Percentiles rank a stretch among this genome's conserved stretches.
These are phyloP conservation scores for Agonum fuliginosum DNA, from an alignment of 2,888 invertebrate species.

Conservation along the genomic window DNA sequence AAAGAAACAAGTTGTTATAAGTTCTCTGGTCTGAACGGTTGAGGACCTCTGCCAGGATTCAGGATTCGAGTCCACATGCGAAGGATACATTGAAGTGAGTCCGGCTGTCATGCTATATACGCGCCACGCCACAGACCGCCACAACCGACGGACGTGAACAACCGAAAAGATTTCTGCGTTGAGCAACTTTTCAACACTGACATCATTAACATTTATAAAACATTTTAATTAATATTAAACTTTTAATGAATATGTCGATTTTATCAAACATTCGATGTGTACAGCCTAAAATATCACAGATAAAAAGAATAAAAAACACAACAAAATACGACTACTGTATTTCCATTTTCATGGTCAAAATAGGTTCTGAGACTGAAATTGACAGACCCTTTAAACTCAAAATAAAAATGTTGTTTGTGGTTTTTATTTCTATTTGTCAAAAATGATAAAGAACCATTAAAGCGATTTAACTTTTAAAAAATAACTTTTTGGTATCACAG, in stretches of 20 bases:
- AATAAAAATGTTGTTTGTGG: no score
- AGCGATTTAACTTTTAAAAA: neutral
- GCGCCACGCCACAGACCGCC: neutral
- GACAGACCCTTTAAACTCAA: no score
- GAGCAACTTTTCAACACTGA: neutral
- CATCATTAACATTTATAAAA: conserved; percentile 7
- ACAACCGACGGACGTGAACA: neutral
- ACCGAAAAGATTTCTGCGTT: neutral
- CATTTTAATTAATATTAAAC: conserved; percentile 10
- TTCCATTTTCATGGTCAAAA: no score
- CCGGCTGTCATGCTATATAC: neutral
- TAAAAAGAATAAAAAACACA: neutral
- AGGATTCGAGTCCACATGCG: neutral
- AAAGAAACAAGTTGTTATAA: no score
- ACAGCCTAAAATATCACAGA: neutral
- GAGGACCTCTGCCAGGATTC: no score
- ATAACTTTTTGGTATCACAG: neutral
- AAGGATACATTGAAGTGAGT: neutral
- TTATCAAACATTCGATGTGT: neutral
- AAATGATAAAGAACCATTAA: no score
- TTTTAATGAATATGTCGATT: conserved; percentile 14
- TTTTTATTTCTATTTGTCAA: no score
- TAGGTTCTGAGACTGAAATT: no score
- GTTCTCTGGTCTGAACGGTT: no score
- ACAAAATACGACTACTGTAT: no score